A percentile compares a stretch with the other conserved stretches of the same genome.
phyloP scores from a whole-genome alignment of 2,113 vertebrate species.

The Paralichthys olivaceus region DNA sequence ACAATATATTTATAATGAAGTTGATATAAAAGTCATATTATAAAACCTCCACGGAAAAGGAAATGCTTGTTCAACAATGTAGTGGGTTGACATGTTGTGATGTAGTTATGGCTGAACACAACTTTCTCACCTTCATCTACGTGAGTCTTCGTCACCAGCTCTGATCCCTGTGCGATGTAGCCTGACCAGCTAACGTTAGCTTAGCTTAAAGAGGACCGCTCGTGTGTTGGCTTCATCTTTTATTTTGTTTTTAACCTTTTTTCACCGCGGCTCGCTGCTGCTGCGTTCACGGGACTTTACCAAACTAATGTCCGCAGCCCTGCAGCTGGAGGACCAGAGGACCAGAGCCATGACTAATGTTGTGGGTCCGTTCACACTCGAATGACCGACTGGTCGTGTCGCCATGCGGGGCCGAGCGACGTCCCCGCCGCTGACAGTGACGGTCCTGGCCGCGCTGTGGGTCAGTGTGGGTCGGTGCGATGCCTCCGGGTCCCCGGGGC shows the following conservation, averaged over 20 bases:
- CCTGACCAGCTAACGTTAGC: background rate
- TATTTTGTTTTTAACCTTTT: background rate
- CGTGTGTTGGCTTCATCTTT: background rate
- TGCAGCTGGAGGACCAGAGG: background rate
- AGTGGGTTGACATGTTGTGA: background rate
- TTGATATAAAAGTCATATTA: background rate
- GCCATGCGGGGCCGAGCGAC: slow-evolving; percentile 30
- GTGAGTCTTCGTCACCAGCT: background rate
- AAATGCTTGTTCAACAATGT: background rate
- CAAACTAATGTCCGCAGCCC: background rate
- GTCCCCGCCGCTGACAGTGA: slow-evolving; percentile 20
- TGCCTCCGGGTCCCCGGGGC: slow-evolving; percentile 1
- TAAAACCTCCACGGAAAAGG: background rate
- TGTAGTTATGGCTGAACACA: background rate
- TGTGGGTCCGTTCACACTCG: background rate
- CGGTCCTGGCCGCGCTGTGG: slow-evolving; percentile 63
- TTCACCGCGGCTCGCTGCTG: background rate
- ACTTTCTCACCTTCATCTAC: background rate
- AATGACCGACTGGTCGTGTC: slow-evolving; percentile 11
- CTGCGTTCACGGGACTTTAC: slow-evolving; percentile 5
- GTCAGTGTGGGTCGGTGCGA: slow-evolving; percentile 24
- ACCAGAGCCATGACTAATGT: slow-evolving; percentile 14
- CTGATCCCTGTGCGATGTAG: background rate
- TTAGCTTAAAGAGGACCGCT: background rate
- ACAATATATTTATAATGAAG: background rate